These are phyloP conservation scores for Scrobipalpa costella DNA, from an alignment of 2,888 invertebrate genomes.

Conservation along the genomic window DNA sequence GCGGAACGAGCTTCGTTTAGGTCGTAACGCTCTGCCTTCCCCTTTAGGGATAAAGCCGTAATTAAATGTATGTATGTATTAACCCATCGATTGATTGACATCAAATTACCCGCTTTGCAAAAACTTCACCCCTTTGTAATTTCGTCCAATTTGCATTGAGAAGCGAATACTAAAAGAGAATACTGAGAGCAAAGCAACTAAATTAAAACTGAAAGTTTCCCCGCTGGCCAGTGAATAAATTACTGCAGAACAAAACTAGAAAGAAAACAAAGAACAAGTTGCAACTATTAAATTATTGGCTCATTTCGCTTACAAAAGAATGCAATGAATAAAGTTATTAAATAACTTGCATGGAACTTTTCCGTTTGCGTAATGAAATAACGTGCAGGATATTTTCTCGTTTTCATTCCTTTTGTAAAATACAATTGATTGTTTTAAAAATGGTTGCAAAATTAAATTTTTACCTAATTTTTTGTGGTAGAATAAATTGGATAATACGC, in stretches of 20 bases:
- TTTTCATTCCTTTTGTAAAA: neutral
- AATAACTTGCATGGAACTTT: neutral
- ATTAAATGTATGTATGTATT: neutral
- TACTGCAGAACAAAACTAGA: slow-evolving; percentile 4
- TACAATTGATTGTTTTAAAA: neutral
- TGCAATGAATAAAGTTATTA: neutral
- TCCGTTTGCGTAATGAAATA: neutral
- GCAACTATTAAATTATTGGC: slow-evolving; percentile 12
- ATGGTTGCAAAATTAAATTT: too few species aligned
- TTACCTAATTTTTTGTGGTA: too few species aligned
- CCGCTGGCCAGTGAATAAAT: slow-evolving; percentile 12
- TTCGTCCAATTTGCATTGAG: slow-evolving; percentile 7
- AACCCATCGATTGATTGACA: neutral
- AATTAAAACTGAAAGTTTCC: slow-evolving; percentile 18
- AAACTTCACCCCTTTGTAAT: neutral
- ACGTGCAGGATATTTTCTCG: neutral
- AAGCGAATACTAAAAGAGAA: slow-evolving; percentile 5
- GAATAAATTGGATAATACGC: too few species aligned
- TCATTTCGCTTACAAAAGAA: slow-evolving; percentile 14
- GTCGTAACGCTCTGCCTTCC: too few species aligned
- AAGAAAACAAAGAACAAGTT: slow-evolving; percentile 4
- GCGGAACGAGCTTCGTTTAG: too few species aligned
- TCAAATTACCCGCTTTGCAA: neutral
- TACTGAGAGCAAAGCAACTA: slow-evolving; percentile 12
- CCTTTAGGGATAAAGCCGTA: too few species aligned